Conservation (phyloP, 2,113 vertebrate genomes). For the Seriola aureovittata region DNA sequence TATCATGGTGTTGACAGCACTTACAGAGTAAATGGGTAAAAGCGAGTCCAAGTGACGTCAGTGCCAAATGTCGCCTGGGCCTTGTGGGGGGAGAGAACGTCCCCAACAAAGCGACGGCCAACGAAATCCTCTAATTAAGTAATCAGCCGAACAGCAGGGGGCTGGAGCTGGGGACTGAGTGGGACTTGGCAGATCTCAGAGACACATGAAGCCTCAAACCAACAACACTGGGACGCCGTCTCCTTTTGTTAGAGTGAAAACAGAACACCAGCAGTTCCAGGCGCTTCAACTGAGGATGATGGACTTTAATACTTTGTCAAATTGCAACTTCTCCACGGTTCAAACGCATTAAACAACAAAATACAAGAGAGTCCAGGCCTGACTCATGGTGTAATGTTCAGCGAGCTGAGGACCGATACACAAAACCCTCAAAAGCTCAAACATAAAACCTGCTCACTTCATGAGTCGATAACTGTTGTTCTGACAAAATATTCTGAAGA, state of each 20-base stretch:
- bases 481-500: background rate
- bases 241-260: constrained; percentile 22
- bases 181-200: constrained; percentile 17
- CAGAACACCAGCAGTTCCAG: constrained; percentile 19
- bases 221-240: background rate
- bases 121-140: constrained; percentile 23
- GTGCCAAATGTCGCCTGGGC: background rate
- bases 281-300: background rate
- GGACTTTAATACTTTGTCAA: background rate
- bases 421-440: background rate
- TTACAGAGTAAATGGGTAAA: background rate
- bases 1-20: background rate
- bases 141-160: constrained; percentile 29
- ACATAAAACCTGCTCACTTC: background rate
- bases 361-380: background rate
- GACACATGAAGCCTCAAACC: constrained; percentile 6
- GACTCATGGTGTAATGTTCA: background rate
- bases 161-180: background rate
- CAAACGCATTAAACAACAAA: constrained; percentile 6
- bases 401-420: constrained; percentile 6
- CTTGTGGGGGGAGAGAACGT: background rate
- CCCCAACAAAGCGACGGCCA: background rate
- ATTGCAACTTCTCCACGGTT: background rate
- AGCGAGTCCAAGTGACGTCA: background rate
- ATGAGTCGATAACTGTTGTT: background rate